Conservation (phyloP, 2,797 vertebrate species). For the Tiaroga cobitis region DNA sequence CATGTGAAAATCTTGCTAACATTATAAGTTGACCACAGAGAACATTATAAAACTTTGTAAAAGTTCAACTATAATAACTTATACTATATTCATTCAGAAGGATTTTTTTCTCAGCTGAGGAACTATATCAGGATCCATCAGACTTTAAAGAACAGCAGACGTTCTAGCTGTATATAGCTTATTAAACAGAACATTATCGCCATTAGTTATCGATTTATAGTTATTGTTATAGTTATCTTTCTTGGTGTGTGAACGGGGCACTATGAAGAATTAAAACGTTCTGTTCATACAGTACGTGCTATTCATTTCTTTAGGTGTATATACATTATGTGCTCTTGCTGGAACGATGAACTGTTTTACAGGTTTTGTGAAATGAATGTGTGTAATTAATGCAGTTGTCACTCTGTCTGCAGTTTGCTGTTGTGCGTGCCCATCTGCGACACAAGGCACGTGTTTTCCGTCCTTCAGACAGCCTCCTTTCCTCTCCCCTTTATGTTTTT, state of each 20-base stretch:
- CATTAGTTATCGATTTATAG: neutral
- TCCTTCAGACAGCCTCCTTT: constrained; percentile 16
- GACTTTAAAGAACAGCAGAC: neutral
- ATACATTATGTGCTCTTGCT: neutral
- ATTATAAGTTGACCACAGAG: too few relatives aligned
- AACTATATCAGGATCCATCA: neutral
- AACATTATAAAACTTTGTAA: too few relatives aligned
- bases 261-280: neutral
- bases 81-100: too few relatives aligned
- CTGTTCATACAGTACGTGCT: neutral
- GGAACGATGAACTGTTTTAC: neutral
- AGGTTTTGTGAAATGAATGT: neutral
- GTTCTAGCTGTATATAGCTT: neutral
- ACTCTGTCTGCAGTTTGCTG: constrained; percentile 73
- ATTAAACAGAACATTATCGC: neutral
- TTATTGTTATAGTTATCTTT: neutral
- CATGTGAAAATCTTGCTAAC: too few relatives aligned
- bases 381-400: constrained; percentile 35
- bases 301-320: neutral
- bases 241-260: neutral
- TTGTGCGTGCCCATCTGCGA: constrained; percentile 72
- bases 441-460: constrained; percentile 74
- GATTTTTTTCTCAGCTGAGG: neutral
- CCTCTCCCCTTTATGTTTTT: constrained; percentile 57
- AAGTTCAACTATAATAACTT: neutral